Evolutionary conservation across 1,140 invertebrate genomes (phyloP), one percentile per base, ranked within the genome.

Genomic region (Meteorus sp.): DNA sequence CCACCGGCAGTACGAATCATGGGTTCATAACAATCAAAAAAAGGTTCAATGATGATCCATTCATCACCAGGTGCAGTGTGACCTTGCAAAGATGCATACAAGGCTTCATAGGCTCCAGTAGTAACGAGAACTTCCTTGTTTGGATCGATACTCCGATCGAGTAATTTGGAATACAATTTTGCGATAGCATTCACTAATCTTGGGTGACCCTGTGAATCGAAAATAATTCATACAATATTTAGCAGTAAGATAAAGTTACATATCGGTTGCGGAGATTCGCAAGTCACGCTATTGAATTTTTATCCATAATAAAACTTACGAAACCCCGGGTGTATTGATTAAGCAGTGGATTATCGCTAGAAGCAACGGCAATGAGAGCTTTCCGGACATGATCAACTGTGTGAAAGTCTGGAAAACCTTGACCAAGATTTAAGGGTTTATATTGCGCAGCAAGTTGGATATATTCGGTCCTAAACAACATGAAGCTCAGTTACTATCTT

Each of bases 21-120:
- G 1, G 95, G 94, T 60, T 92, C 91, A 74, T 99, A 99, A 72
- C 95, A 98, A 75, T 99, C 97, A 76, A 97, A 99, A 77, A 92
- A 99, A 6, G 97, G 97, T 76, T 99, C 97, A 61, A 99, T 95
- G 23, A 99, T 94, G 60, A 98, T 96, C 60, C 95, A 94, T 77
- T 99, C 94, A 80, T 91, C 89, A 1, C 91, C 93, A 43, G 83
- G 84, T 66, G 89, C 89, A 6, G 96, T 86, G 69, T 94, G 87
- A 19, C 95, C 95, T 80, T 89, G 79, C 56, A 99, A 88, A 13
- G 90, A 80, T 61, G 87, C 89, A 76, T 88, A 96, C 0, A 96
- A 76, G n/a, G 89, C 91, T 77, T 97, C 93, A 75, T 98, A 99
- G 7, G 97, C 97, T 33, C 97, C 97, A 55, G 83, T 80, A 0